These are phyloP conservation scores for Cercopithecus neglectus DNA, from an alignment of 2,797 vertebrate species.

Conservation along the genomic window DNA sequence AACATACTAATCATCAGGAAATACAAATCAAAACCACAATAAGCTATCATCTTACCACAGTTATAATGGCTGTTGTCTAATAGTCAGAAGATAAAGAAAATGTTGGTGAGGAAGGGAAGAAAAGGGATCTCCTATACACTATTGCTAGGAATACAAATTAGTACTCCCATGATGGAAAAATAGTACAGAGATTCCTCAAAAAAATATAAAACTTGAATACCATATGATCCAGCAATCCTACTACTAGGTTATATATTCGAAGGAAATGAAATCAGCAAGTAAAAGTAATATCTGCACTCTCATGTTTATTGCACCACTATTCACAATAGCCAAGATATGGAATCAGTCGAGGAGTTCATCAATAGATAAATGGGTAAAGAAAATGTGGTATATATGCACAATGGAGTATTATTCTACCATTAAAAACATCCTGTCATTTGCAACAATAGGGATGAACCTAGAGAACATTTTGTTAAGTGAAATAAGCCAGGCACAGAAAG, in stretches of 20 bases:
- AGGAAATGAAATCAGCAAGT: background rate
- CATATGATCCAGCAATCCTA: background rate
- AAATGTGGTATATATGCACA: background rate
- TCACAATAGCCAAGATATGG: background rate
- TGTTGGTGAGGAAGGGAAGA: background rate
- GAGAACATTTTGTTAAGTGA: background rate
- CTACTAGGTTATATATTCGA: background rate
- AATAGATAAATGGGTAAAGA: background rate
- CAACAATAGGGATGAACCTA: background rate
- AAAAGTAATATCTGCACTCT: background rate
- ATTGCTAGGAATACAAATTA: background rate
- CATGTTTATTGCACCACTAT: background rate
- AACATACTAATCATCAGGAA: background rate
- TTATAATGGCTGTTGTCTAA: background rate
- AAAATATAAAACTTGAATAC: background rate
- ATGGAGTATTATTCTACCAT: no score
- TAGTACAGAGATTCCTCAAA: background rate
- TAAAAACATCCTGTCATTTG: background rate
- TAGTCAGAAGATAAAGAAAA: background rate
- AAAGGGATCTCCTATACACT: background rate
- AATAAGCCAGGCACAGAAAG: background rate
- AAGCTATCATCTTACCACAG: no score
- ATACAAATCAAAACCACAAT: background rate
- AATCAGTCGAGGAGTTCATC: no score
- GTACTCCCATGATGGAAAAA: background rate